Conservation (phyloP, 2,888 invertebrate genomes). For the Leptogaster cylindrica region DNA sequence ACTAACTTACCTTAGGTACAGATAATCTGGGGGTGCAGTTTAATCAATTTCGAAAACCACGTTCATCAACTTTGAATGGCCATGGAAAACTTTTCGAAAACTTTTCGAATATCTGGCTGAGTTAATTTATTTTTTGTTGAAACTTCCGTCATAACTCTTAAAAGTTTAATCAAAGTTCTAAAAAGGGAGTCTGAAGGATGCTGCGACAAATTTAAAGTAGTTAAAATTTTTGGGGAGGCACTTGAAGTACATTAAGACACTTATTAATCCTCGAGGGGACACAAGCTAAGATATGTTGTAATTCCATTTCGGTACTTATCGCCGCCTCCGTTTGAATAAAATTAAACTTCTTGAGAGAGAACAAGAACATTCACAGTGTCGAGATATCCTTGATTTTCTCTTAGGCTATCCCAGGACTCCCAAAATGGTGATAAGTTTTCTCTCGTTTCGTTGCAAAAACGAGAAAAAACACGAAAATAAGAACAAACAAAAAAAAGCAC, state of each 20-base stretch:
- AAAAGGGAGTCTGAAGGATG: too few species aligned
- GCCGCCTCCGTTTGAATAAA: constrained; percentile 32
- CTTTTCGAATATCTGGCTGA: too few species aligned
- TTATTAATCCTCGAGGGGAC: constrained; percentile 20
- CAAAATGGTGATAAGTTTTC: constrained; percentile 40
- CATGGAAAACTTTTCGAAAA: not conserved
- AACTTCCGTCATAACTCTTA: too few species aligned
- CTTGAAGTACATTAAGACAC: not conserved
- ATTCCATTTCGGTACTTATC: constrained; percentile 25
- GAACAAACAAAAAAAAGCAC: constrained; percentile 2
- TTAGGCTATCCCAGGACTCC: constrained; percentile 34
- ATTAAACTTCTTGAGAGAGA: constrained; percentile 29
- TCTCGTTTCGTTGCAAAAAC: constrained; percentile 33
- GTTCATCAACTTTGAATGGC: too few species aligned
- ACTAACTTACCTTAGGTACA: too few species aligned
- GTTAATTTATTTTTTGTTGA: too few species aligned
- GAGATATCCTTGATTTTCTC: constrained; percentile 30
- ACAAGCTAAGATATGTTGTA: constrained; percentile 14
- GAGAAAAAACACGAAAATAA: constrained; percentile 33
- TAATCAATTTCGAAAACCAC: too few species aligned
- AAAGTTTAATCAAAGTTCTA: too few species aligned
- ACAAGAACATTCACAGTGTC: constrained; percentile 6
- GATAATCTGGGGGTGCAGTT: too few species aligned
- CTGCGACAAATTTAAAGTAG: not conserved
- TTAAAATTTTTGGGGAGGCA: not conserved